Evolutionary conservation across 2,113 vertebrate genomes (phyloP).

Genomic region (Thomomys bottae): DNA sequence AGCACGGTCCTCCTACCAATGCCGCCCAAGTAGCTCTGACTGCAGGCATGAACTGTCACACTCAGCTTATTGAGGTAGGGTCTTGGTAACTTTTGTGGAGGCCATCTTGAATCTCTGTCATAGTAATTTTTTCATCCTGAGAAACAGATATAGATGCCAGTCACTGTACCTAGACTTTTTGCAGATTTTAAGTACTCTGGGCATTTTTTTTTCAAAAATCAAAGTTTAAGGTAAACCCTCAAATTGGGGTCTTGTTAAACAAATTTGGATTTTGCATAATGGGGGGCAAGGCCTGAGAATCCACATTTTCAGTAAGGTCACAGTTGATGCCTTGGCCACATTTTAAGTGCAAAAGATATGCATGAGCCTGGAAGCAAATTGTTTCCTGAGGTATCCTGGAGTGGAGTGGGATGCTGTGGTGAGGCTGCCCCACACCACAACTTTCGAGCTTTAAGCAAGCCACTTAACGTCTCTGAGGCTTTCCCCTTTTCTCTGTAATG

Average conservation of each 20-base stretch:
- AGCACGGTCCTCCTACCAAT: no score
- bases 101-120: no score
- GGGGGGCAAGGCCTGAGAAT: background rate
- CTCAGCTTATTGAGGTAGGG: no score
- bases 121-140: no score
- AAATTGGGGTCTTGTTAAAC: background rate
- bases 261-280: background rate
- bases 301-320: background rate
- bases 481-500: slow-evolving; percentile 10
- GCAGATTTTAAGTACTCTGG: no score
- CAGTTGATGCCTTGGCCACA: background rate
- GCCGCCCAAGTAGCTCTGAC: no score
- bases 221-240: background rate
- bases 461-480: background rate
- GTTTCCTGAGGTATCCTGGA: background rate
- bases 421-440: background rate
- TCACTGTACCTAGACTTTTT: no score
- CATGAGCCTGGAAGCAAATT: background rate
- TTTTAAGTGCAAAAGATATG: background rate
- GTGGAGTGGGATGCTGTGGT: background rate
- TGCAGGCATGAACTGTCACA: no score
- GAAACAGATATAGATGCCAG: no score
- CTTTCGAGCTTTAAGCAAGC: background rate
- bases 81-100: no score
- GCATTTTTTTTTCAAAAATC: background rate